A percentile compares a stretch with the other conserved stretches of the same genome.
phyloP scores from a whole-genome alignment of 2,888 invertebrate genomes.

The Drosophila buzzatii region DNA sequence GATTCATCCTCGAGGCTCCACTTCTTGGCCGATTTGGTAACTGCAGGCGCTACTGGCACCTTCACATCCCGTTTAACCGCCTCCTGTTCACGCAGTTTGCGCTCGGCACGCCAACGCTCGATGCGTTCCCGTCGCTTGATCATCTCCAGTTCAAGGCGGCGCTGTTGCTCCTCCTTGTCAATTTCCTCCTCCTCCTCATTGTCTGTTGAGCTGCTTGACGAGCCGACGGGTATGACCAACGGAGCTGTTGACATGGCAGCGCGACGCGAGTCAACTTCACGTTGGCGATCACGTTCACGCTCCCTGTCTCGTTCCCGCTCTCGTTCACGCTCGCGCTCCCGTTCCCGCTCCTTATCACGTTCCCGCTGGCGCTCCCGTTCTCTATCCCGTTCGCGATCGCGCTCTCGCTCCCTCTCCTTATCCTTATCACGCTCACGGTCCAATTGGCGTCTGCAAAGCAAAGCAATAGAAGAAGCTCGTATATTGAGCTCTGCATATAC shows the following conservation, averaged over 20 bases:
- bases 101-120: conserved; percentile 97
- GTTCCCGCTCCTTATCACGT: conserved; percentile 84
- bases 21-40: conserved; percentile 90
- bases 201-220: conserved; percentile 82
- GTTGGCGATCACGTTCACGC: conserved; percentile 87
- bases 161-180: conserved; percentile 94
- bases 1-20: conserved; percentile 99
- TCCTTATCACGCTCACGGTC: conserved; percentile 80
- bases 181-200: conserved; percentile 86
- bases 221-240: conserved; percentile 65
- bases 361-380: conserved; percentile 79
- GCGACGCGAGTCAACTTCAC: conserved; percentile 84
- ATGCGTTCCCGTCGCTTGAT: conserved; percentile 97
- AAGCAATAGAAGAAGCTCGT: background rate
- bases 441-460: conserved; percentile 57
- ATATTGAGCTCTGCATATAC: background rate
- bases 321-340: conserved; percentile 87
- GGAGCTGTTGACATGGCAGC: conserved; percentile 48
- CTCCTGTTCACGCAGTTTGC: conserved; percentile 94
- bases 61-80: conserved; percentile 92
- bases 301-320: conserved; percentile 84
- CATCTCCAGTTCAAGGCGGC: conserved; percentile 96
- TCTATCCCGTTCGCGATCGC: conserved; percentile 83
- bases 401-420: conserved; percentile 59
- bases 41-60: conserved; percentile 84